Percentiles rank a stretch among this genome's conserved stretches.
These are phyloP conservation scores for Oedothorax gibbosus DNA, from an alignment of 1,140 invertebrate species.

Conservation along the genomic window DNA sequence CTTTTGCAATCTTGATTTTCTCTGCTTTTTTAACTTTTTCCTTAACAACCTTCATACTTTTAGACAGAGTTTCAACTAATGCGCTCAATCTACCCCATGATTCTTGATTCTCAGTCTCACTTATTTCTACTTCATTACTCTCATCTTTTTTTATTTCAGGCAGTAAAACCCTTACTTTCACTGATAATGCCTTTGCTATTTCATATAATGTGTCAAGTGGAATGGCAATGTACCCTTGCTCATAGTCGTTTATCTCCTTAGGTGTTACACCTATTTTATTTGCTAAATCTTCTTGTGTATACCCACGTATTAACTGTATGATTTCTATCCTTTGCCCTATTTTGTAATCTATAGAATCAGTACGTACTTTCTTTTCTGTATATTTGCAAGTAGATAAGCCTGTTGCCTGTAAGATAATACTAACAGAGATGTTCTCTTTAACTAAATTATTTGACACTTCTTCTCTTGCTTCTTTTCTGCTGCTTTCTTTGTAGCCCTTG, in stretches of 20 bases:
- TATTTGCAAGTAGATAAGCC: slow-evolving; percentile 24
- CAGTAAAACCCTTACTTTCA: slow-evolving; percentile 22
- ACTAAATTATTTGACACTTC: neutral
- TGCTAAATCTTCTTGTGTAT: too few species aligned
- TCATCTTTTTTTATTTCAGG: slow-evolving; percentile 7
- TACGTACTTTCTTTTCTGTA: neutral
- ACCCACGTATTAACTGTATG: slow-evolving; percentile 11
- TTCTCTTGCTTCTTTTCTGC: neutral
- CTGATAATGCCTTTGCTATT: slow-evolving; percentile 33
- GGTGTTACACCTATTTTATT: slow-evolving; percentile 21
- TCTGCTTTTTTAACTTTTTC: slow-evolving; percentile 25
- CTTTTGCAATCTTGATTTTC: neutral
- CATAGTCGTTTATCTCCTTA: slow-evolving; percentile 5
- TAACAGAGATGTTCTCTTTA: neutral
- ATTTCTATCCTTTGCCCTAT: slow-evolving; percentile 16
- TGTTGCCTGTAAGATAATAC: slow-evolving; percentile 11
- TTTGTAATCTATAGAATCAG: slow-evolving; percentile 19
- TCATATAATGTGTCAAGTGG: slow-evolving; percentile 33
- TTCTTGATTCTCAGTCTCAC: slow-evolving; percentile 4
- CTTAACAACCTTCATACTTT: slow-evolving; percentile 24
- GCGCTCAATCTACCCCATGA: neutral
- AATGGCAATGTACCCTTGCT: slow-evolving; percentile 28
- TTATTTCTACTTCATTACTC: slow-evolving; percentile 6
- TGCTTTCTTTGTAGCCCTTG: slow-evolving; percentile 4
- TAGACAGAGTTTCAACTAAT: slow-evolving; percentile 4